Base-by-base conservation (phyloP, 2,888 invertebrate genomes). In the Rhamphomyia laevipes region DNA sequence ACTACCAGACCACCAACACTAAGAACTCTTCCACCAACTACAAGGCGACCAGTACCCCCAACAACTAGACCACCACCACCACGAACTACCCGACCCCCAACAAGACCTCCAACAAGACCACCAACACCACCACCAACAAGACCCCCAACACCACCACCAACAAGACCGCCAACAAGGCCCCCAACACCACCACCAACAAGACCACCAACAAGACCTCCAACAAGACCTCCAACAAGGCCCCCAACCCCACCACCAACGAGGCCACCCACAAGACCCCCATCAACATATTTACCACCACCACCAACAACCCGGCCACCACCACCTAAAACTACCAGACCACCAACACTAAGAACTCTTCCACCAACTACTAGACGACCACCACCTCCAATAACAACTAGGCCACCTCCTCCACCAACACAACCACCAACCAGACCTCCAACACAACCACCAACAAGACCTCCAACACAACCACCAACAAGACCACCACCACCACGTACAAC, bases 271-370 rank as follows among this genome's bases (percentile, higher is more conserved):
- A 21, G 21, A 21, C 3, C 53, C 46, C 55, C 9, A 18, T 49
- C 56, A 35, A 47, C 48, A 46, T 16, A 12, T 11, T 15, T 43
- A 12, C 37, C 53, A 47, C 55, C 9, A 18, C 50, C 56, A 35
- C 49, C 48, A 46, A 37, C 49, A 35, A 27, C 35, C 38, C 48
- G 11, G 30, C 45, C 17, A 52, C 55, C 15, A 15, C 46, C 37
- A 44, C 53, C 48, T 11, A 50, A 35, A 16, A 48, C 15, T 52
- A 55, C 23, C 56, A 53, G 4, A 61, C 62, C 7, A 58, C 59
- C 15, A 46, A 51, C 30, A 53, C 51, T 35, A 16, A 48, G n/a
- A 52, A 55, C 23, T 56, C 53, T 3, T 61, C 62, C 7, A 58
- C 59, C 15, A 46, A 51, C 30, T 12, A 50, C 57, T 10, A 45